These are phyloP conservation scores for Chelonoidis abingdonii DNA, from an alignment of 2,113 vertebrate species.

Conservation along the genomic window DNA sequence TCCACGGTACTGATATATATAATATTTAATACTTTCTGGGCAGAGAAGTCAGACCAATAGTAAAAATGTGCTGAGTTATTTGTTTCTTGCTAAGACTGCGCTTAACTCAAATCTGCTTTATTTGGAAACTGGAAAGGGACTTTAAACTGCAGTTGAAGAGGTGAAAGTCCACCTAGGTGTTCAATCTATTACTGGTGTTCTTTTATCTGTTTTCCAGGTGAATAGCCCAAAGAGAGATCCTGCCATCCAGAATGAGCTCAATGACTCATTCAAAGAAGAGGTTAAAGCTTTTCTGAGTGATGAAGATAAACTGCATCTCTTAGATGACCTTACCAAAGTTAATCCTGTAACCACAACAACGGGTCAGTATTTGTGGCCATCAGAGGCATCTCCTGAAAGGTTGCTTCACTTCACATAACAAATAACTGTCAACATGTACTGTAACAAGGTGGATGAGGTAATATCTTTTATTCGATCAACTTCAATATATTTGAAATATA, in stretches of 20 bases:
- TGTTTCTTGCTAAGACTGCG: background rate
- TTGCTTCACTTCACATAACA: background rate
- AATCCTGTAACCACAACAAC: constrained; percentile 92
- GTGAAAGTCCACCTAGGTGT: background rate
- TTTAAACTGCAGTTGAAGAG: background rate
- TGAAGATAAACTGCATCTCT: constrained; percentile 86
- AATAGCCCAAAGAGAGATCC: constrained; percentile 66
- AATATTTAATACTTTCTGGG: background rate
- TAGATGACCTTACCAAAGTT: constrained; percentile 96
- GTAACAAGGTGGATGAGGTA: background rate
- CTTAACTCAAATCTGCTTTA: background rate
- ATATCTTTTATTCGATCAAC: background rate
- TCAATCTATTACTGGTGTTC: background rate
- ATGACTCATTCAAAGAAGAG: constrained; percentile 83
- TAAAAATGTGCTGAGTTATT: background rate
- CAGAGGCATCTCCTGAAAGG: background rate
- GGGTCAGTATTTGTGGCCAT: constrained; percentile 79
- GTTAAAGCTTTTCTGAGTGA: constrained; percentile 85
- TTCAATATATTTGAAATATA: background rate
- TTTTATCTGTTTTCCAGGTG: constrained; percentile 70
- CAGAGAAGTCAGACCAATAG: background rate
- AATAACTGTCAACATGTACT: background rate
- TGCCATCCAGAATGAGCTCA: constrained; percentile 43
- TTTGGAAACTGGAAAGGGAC: background rate
- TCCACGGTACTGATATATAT: background rate